Evolutionary conservation across 2,113 vertebrate species (phyloP).

Genomic region (Gallinago jamesoni): DNA sequence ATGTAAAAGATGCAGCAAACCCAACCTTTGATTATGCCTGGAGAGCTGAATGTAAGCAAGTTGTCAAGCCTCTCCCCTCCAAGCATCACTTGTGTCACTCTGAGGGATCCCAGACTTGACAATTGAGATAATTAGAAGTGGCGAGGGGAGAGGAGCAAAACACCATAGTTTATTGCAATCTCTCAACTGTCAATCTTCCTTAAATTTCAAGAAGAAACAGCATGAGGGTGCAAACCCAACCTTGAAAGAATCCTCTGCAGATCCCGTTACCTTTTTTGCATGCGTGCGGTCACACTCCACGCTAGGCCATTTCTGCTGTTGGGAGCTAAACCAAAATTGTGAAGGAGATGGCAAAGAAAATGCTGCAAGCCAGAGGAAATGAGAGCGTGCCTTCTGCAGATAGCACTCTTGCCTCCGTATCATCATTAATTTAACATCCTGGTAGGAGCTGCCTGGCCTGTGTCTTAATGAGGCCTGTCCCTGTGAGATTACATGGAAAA

Average conservation of each 20-base stretch:
- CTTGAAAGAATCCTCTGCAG: neutral
- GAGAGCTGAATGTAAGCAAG: neutral
- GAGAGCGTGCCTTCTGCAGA: neutral
- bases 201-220: neutral
- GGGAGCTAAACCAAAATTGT: neutral
- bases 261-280: neutral
- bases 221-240: neutral
- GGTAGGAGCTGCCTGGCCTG: neutral
- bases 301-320: neutral
- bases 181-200: neutral
- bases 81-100: neutral
- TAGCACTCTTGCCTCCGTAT: neutral
- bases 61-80: neutral
- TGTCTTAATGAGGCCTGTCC: constrained; percentile 27
- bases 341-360: neutral
- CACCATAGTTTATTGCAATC: neutral
- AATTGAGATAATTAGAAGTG: constrained; percentile 3
- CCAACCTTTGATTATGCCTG: neutral
- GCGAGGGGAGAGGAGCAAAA: neutral
- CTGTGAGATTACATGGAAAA: constrained; percentile 14
- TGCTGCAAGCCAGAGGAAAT: neutral
- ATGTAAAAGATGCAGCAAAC: constrained; percentile 14
- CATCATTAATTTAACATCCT: constrained; percentile 13
- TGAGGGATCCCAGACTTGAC: constrained; percentile 6
- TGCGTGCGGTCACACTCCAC: rapidly evolving